These are phyloP conservation scores for Vandiemenella viatica DNA, from an alignment of 2,888 invertebrate genomes.

Conservation along the genomic window DNA sequence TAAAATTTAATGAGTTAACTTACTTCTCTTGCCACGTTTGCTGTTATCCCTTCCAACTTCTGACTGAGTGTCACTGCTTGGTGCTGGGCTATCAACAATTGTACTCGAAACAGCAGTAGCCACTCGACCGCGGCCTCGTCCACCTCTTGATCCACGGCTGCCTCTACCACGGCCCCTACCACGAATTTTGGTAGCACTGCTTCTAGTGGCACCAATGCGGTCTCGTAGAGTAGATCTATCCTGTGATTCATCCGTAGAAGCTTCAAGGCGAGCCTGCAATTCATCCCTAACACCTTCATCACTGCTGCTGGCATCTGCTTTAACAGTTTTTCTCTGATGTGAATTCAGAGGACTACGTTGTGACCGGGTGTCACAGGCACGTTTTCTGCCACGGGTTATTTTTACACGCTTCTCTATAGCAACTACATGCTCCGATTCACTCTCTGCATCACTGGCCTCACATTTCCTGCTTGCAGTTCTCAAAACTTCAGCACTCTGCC, in stretches of 20 bases:
- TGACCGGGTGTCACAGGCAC: no score
- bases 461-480: no score
- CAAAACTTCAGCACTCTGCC: no score
- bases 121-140: conserved; percentile 4
- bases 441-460: no score
- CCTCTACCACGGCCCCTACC: conserved; percentile 7
- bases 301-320: conserved; percentile 11
- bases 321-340: not conserved
- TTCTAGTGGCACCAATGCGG: no score
- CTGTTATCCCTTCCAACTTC: not conserved
- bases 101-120: not conserved
- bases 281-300: conserved; percentile 6
- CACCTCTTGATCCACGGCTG: not conserved
- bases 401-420: no score
- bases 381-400: no score
- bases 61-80: conserved; percentile 11
- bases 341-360: no score
- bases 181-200: not conserved
- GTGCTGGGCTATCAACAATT: conserved; percentile 8
- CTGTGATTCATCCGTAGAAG: conserved; percentile 7
- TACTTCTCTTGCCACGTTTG: not conserved
- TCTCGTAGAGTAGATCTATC: not conserved
- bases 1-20: not conserved
- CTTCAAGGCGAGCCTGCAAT: not conserved
- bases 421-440: no score